These are phyloP conservation scores for Harlomillsia oculata DNA, from an alignment of 1,140 invertebrate genomes.

Conservation along the genomic window DNA sequence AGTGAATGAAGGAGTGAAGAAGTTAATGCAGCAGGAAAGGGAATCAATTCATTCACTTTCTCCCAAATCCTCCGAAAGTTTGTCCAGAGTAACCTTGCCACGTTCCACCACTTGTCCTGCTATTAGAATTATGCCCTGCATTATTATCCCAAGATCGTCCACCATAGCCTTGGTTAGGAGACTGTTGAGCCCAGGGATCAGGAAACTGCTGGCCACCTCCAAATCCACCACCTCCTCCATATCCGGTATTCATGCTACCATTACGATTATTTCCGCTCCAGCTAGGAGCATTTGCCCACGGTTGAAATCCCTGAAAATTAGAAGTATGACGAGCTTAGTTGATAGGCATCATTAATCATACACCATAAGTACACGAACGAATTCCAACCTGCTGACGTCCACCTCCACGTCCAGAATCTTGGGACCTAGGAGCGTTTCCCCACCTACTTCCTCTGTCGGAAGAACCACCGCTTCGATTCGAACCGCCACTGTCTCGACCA, in stretches of 20 bases:
- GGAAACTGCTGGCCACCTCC: constrained; percentile 3
- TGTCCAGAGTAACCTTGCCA: constrained; percentile 31
- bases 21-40: background rate
- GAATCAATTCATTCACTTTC: background rate
- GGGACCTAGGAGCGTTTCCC: no score
- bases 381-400: background rate
- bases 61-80: constrained; percentile 9
- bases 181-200: constrained; percentile 32
- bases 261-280: constrained; percentile 1
- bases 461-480: background rate
- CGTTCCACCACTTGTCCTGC: constrained; percentile 20
- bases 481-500: constrained; percentile 34
- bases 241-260: background rate
- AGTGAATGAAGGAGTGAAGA: no score
- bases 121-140: constrained; percentile 12
- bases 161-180: constrained; percentile 34
- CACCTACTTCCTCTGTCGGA: background rate
- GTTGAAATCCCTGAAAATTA: background rate
- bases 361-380: background rate
- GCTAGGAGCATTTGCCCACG: constrained; percentile 3
- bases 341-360: no score
- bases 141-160: constrained; percentile 32
- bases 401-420: constrained; percentile 2
- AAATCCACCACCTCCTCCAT: constrained; percentile 21
- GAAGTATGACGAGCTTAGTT: background rate